These are phyloP conservation scores for Agapornis roseicollis DNA, from an alignment of 2,113 vertebrate genomes.

Conservation along the genomic window DNA sequence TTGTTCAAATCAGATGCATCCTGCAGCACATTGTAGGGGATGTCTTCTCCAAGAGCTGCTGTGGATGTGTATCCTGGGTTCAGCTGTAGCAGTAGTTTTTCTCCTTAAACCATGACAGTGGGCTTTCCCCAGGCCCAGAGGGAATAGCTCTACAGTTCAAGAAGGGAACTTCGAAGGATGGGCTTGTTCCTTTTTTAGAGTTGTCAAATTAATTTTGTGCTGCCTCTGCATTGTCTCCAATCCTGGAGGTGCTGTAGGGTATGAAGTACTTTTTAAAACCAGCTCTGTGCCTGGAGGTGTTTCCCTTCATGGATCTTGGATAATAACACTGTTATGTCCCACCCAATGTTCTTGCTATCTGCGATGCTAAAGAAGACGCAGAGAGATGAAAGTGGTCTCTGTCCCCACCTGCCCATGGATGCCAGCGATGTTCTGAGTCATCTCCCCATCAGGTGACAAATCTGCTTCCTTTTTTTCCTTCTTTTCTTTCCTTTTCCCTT, in stretches of 20 bases:
- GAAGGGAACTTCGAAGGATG: not conserved
- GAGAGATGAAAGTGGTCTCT: not conserved
- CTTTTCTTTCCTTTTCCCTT: too few relatives aligned
- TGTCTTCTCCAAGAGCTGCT: not conserved
- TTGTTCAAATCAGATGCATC: not conserved
- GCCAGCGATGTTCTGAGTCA: constrained; percentile 18
- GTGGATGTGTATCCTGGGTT: not conserved
- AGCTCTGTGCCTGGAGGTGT: not conserved
- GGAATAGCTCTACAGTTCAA: not conserved
- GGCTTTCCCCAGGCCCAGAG: not conserved
- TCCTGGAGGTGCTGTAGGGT: not conserved
- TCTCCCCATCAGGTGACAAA: constrained; percentile 1
- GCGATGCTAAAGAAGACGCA: not conserved
- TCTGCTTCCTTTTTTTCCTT: not conserved
- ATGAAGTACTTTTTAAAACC: not conserved
- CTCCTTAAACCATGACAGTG: not conserved
- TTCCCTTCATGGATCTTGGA: rapidly evolving
- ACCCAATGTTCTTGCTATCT: rapidly evolving
- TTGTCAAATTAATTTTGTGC: not conserved
- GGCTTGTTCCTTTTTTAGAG: not conserved
- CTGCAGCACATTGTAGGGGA: rapidly evolving
- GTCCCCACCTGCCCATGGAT: not conserved
- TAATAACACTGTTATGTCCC: rapidly evolving
- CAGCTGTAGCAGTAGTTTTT: not conserved
- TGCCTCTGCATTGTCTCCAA: not conserved